Evolutionary conservation across 2,113 vertebrate genomes (phyloP).

Genomic region (Speoplatyrhinus poulsoni): DNA sequence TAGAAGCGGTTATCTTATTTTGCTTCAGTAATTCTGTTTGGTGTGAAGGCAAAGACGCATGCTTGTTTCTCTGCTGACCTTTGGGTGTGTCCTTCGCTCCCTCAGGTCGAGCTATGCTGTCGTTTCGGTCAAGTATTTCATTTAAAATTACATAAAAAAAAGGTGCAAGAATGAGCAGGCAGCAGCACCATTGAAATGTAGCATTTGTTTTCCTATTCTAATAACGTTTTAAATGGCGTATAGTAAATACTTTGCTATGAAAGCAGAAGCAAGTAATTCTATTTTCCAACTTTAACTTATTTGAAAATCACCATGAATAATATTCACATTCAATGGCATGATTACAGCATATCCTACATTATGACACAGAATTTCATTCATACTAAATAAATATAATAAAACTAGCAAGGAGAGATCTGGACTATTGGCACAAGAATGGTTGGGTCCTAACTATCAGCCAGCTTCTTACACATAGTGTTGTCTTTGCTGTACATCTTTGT

Average conservation of each 20-base stretch:
- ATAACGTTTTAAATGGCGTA: neutral
- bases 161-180: neutral
- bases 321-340: slow-evolving; percentile 36
- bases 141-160: no score
- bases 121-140: neutral
- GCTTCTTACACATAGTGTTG: neutral
- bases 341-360: neutral
- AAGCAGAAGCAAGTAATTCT: neutral
- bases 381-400: neutral
- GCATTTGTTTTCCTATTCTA: neutral
- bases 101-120: neutral
- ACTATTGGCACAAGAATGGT: no score
- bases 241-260: neutral
- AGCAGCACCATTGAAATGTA: slow-evolving; percentile 2
- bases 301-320: slow-evolving; percentile 26
- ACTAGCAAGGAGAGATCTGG: neutral
- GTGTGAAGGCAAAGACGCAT: slow-evolving; percentile 13
- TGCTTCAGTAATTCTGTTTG: slow-evolving; percentile 40
- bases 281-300: slow-evolving; percentile 25
- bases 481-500: neutral
- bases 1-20: no score
- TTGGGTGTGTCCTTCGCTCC: slow-evolving; percentile 3
- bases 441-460: no score
- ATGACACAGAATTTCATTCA: neutral
- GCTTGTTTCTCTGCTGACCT: slow-evolving; percentile 5